Conservation (phyloP, 2,888 invertebrate genomes). For the Melinaea marsaeus region DNA sequence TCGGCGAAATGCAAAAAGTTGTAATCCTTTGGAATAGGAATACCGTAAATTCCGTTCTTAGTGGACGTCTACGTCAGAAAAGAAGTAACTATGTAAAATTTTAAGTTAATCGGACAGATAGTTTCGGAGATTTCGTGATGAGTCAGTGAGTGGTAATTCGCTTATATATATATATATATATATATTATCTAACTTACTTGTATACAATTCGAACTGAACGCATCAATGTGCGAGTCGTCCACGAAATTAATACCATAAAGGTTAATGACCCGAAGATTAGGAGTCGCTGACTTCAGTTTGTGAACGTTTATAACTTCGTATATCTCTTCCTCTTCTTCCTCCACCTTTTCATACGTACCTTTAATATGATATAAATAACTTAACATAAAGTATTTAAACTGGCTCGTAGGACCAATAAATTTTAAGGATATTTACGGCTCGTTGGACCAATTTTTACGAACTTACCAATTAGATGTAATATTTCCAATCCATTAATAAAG, state of each 20-base stretch:
- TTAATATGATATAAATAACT: slow-evolving; percentile 17
- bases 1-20: no score
- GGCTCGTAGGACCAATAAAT: no score
- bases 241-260: slow-evolving; percentile 99
- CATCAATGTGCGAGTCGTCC: slow-evolving; percentile 99
- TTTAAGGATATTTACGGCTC: no score
- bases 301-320: slow-evolving; percentile 99
- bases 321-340: slow-evolving; percentile 99
- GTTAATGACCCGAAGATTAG: slow-evolving; percentile 97
- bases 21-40: no score
- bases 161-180: not conserved
- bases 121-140: no score
- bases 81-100: no score
- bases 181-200: slow-evolving; percentile 70
- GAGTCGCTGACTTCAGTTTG: slow-evolving; percentile 98
- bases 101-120: no score
- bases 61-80: no score
- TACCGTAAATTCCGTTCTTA: no score
- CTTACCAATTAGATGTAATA: slow-evolving; percentile 95
- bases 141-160: no score
- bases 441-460: not conserved
- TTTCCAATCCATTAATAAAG: slow-evolving; percentile 98
- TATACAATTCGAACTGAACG: slow-evolving; percentile 97
- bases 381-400: no score
- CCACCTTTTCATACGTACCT: slow-evolving; percentile 98